Evolutionary conservation across 2,113 vertebrate genomes (phyloP), one percentile per base, ranked within the genome.

Genomic region (Hippocampus abdominalis): DNA sequence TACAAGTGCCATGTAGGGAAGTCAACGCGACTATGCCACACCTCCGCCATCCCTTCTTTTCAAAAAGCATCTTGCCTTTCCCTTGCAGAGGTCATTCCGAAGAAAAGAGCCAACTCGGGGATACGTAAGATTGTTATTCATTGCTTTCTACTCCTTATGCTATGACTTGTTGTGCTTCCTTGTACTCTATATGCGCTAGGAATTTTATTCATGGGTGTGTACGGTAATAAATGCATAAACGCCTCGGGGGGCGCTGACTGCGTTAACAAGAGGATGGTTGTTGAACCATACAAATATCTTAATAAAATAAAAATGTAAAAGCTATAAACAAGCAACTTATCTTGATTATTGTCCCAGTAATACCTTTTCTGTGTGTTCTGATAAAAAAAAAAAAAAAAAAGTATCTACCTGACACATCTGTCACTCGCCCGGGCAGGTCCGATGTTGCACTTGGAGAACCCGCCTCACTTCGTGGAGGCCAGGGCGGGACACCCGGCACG

Each of bases 41-140:
- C 86, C 84, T 82, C 71, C 57, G 3, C n/a, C 27, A n/a, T 68
- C 10, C 36, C 42, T 18, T 8, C 40, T 40, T 73, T 27, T 29
- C 72, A 83, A 68, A 57, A 80, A 60, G 32, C 29, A 32, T 60
- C 79, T 81, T 87, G 70, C 72, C 32, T 39, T 56, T 54, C 85
- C 49, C 68, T 75, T 69, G 61, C 89, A 93, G 92, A 84, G 72
- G 83, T 90, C 74, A 63, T 76, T 63, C 91, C 88, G 67, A 93
- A 92, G 85, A 91, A 86, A 73, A 88, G 86, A 79, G 76, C 85
- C 63, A 87, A 81, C 77, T 91, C 92, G 1, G 81, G 71, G 1
- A 81, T 66, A 84, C 91, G 92, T 93, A 74, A 87, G 87, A 75
- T 13, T 15, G 42, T 44, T 15, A 13, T 44, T 44, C 4, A 39